These are phyloP conservation scores for Drosophila pseudotalamancana DNA, from an alignment of 2,888 invertebrate genomes.

Conservation along the genomic window DNA sequence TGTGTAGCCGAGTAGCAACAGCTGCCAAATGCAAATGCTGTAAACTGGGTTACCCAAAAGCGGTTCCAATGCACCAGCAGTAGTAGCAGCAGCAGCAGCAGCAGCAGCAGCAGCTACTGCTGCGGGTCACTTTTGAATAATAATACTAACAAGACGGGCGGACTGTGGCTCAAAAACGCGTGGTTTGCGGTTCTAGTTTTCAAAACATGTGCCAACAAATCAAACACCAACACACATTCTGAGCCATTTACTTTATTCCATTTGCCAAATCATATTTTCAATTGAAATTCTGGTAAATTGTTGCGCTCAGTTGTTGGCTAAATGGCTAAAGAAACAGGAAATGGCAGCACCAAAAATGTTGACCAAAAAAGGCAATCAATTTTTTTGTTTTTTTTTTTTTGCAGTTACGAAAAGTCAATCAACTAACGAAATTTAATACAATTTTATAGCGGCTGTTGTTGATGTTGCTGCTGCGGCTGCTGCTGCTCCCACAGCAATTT, in stretches of 20 bases:
- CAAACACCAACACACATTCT: constrained; percentile 43
- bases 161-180: constrained; percentile 6
- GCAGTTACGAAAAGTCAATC: constrained; percentile 69
- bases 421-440: constrained; percentile 77
- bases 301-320: constrained; percentile 35
- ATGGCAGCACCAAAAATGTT: constrained; percentile 56
- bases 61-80: constrained; percentile 37
- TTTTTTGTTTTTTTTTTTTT: no score
- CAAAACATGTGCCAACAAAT: constrained; percentile 30
- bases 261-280: constrained; percentile 37
- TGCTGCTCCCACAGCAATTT: constrained; percentile 57
- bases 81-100: constrained; percentile 19
- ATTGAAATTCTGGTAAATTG: constrained; percentile 59
- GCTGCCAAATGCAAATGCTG: constrained; percentile 51
- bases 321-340: constrained; percentile 54
- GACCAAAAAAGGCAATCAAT: constrained; percentile 71
- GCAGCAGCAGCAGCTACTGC: constrained; percentile 11
- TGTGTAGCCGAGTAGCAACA: constrained; percentile 56
- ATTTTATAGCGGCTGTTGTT: constrained; percentile 50
- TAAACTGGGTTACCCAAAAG: constrained; percentile 66
- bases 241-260: constrained; percentile 3
- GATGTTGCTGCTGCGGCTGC: constrained; percentile 23
- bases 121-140: constrained; percentile 36
- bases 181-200: constrained; percentile 18
- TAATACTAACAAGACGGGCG: constrained; percentile 39